Conservation (phyloP, 2,888 invertebrate genomes). For the Tricholauxania praeusta region DNA sequence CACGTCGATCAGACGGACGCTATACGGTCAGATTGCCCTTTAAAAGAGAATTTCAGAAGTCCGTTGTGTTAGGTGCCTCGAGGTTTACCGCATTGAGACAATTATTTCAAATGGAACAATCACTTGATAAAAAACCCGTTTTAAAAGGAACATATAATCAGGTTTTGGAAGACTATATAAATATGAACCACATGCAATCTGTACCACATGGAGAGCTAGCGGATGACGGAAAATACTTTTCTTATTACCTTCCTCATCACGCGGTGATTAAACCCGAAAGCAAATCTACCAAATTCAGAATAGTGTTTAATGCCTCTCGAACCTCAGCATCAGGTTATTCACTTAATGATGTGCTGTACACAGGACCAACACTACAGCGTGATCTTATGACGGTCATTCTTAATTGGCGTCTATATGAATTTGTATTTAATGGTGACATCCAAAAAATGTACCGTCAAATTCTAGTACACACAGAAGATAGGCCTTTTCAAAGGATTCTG, state of each 20-base stretch:
- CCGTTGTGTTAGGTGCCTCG: neutral
- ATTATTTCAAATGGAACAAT: neutral
- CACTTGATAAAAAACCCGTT: neutral
- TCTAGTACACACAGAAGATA: neutral
- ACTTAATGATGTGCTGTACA: slow-evolving; percentile 4
- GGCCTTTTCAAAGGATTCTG: slow-evolving; percentile 1
- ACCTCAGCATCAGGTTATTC: neutral
- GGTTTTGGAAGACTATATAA: neutral
- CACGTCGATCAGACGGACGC: neutral
- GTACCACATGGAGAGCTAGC: neutral
- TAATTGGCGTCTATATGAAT: slow-evolving; percentile 17
- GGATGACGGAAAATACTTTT: neutral
- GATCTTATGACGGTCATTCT: slow-evolving; percentile 15
- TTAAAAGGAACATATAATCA: neutral
- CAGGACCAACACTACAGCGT: neutral
- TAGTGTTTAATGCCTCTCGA: neutral
- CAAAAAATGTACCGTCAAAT: slow-evolving; percentile 24
- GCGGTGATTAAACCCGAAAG: slow-evolving; percentile 7
- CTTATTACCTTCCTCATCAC: slow-evolving; percentile 1
- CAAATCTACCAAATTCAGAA: neutral
- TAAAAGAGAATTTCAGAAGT: neutral
- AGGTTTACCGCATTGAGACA: neutral
- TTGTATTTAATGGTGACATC: slow-evolving; percentile 24
- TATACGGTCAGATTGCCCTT: neutral
- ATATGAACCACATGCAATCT: neutral